Conservation (phyloP, 1,140 invertebrate genomes). For the Carposina sasakii region DNA sequence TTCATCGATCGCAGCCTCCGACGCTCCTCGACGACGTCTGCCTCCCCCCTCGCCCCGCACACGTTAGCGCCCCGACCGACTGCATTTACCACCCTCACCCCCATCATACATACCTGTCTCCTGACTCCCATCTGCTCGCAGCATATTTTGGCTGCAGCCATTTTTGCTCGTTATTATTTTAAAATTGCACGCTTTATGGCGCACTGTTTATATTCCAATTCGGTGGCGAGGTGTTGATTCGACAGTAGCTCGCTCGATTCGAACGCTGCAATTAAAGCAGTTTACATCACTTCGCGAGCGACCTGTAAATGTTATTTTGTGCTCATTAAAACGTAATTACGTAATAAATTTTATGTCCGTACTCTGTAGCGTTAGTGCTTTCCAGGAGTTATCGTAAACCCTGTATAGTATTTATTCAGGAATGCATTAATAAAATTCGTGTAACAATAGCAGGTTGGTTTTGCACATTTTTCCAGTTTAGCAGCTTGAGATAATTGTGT, state of each 20-base stretch:
- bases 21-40: conserved; percentile 65
- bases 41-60: conserved; percentile 42
- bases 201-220: conserved; percentile 28
- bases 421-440: too few species aligned
- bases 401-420: conserved; percentile 35
- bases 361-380: conserved; percentile 46
- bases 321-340: conserved; percentile 61
- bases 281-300: conserved; percentile 57
- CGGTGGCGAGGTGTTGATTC: conserved; percentile 48
- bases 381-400: conserved; percentile 47
- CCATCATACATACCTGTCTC: conserved; percentile 29
- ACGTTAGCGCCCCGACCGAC: conserved; percentile 67
- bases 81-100: conserved; percentile 65
- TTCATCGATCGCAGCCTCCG: conserved; percentile 70
- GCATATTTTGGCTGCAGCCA: conserved; percentile 22
- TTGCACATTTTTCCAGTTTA: too few species aligned
- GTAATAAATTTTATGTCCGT: conserved; percentile 61
- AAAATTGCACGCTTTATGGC: conserved; percentile 17
- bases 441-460: background rate
- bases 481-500: too few species aligned
- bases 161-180: conserved; percentile 19
- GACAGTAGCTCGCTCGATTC: conserved; percentile 33
- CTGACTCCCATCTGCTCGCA: conserved; percentile 44
- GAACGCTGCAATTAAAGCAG: conserved; percentile 51
- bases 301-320: conserved; percentile 61